phyloP scores from a whole-genome alignment of 37 sponge, comb jelly and placozoan species.

The Aplysina aerophoba region DNA sequence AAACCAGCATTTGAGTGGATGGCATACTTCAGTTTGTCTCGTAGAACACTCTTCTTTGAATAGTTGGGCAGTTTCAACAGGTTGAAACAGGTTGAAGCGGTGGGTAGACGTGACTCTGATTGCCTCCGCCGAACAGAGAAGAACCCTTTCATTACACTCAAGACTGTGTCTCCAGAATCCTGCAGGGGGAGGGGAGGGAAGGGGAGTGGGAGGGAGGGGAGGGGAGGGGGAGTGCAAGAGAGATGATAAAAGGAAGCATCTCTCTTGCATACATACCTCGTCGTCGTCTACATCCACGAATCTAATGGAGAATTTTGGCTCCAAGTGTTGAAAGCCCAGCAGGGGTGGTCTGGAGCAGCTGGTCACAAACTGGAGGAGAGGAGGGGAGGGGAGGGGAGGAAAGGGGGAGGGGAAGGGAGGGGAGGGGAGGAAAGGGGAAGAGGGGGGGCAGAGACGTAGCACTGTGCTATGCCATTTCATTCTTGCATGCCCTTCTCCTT shows the following conservation, averaged over 20 bases:
- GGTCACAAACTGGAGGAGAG: constrained; percentile 89
- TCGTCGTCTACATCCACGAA: constrained; percentile 81
- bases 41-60: constrained; percentile 71
- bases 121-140: constrained; percentile 52
- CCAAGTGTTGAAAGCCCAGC: constrained; percentile 86
- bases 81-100: constrained; percentile 99
- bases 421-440: too few relatives aligned
- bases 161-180: constrained; percentile 72
- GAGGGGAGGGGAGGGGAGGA: too few relatives aligned
- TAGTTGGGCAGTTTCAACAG: constrained; percentile 96
- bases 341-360: constrained; percentile 97
- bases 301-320: constrained; percentile 92
- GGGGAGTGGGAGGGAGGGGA: too few relatives aligned
- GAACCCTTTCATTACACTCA: constrained; percentile 78
- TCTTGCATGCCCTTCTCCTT: not conserved
- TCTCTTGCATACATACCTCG: too few relatives aligned
- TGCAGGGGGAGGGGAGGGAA: constrained; percentile 1
- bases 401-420: too few relatives aligned
- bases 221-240: too few relatives aligned
- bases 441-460: too few relatives aligned
- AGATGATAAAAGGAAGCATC: too few relatives aligned
- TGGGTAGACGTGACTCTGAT: constrained; percentile 80
- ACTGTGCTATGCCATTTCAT: too few relatives aligned
- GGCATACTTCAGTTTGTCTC: constrained; percentile 94
- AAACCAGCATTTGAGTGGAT: constrained; percentile 92